Evolutionary conservation across 2,113 vertebrate genomes (phyloP).

Genomic region (Melospiza georgiana): DNA sequence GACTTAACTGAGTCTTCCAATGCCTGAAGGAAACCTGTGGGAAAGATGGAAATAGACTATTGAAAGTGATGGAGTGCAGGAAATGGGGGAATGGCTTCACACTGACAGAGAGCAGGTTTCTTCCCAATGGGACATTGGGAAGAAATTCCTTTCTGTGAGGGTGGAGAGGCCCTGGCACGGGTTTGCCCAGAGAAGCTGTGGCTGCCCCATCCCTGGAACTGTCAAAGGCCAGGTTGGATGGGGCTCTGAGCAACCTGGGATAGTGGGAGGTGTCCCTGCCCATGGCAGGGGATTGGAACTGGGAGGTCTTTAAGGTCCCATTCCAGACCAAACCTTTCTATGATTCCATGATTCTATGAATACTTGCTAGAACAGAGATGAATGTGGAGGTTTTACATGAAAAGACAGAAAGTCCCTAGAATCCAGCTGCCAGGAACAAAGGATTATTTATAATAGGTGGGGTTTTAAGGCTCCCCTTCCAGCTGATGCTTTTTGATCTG

Average conservation of each 20-base stretch:
- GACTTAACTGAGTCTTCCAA: rapidly evolving
- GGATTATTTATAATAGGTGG: background rate
- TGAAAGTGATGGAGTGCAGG: background rate
- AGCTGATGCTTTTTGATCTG: background rate
- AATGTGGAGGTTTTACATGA: background rate
- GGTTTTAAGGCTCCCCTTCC: background rate
- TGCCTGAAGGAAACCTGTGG: background rate
- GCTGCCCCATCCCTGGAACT: background rate
- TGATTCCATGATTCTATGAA: background rate
- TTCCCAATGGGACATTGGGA: no score
- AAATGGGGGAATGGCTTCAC: background rate
- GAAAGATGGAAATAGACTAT: background rate
- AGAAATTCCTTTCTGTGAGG: rapidly evolving
- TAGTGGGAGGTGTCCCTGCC: background rate
- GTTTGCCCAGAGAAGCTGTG: background rate
- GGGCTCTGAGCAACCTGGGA: rapidly evolving
- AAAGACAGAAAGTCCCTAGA: background rate
- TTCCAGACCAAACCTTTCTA: background rate
- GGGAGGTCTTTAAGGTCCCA: background rate
- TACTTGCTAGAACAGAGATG: background rate
- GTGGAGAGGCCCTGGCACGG: background rate
- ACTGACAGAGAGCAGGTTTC: background rate
- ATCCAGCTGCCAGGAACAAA: background rate
- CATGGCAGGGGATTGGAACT: background rate
- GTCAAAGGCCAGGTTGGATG: rapidly evolving